A percentile compares a stretch with the other conserved stretches of the same genome.
Conservation (phyloP, 2,797 vertebrate genomes). For the Phaenicophaeus curvirostris region DNA sequence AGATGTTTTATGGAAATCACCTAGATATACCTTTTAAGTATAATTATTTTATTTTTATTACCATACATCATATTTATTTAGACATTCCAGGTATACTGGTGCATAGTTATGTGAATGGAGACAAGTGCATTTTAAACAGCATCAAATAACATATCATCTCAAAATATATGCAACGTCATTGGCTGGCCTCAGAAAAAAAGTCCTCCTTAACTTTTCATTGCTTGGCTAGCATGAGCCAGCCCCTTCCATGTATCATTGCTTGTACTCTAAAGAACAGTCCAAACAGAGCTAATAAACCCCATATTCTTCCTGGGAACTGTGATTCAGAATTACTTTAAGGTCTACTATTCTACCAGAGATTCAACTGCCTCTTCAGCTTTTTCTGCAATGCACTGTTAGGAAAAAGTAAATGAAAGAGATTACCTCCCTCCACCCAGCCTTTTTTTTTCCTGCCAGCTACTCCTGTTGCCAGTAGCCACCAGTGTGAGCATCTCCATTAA, state of each 20-base stretch:
- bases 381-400: not conserved
- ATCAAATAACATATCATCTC: not conserved
- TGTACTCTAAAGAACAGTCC: not conserved
- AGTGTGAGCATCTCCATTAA: accelerated
- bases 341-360: not conserved
- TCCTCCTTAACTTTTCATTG: not conserved
- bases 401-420: not conserved
- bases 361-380: not conserved
- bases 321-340: not conserved
- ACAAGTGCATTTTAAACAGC: not conserved
- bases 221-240: not conserved
- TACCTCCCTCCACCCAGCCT: accelerated
- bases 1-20: not conserved
- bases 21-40: not conserved
- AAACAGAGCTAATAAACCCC: not conserved
- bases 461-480: not conserved
- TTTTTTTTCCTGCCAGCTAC: not conserved
- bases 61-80: not conserved
- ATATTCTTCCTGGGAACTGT: not conserved
- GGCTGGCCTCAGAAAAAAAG: not conserved
- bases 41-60: not conserved
- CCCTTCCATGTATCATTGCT: not conserved
- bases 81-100: not conserved
- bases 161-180: not conserved
- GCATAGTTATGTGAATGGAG: not conserved